Base-by-base conservation (phyloP, 2,888 invertebrate genomes). In the Stenolophus ochropezus region DNA sequence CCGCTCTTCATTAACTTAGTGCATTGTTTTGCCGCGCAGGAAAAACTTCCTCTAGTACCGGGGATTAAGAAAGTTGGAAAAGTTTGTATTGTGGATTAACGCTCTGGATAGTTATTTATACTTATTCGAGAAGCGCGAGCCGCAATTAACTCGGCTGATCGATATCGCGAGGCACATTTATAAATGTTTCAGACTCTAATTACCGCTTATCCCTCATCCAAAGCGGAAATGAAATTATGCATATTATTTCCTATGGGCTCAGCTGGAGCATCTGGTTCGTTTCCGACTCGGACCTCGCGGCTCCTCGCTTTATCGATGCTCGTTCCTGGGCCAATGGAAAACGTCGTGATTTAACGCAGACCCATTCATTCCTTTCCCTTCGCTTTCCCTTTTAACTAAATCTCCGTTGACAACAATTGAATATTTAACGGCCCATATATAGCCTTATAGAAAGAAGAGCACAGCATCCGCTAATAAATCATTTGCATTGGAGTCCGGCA, bases 361-460 rank as follows among this genome's bases (percentile, higher is more conserved):
- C 47, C 81, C 51, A 65, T 81, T 74, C 58, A 75, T 81, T 81
- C 81, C 75, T 27, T 75, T 65, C 49, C 51, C 61, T 75, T 75
- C 81, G 33, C 73, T 80, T 80, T 80, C 73, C 80, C 80, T 80
- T 80, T 80, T 73, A 75, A 75, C 81, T 81, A 81, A 81, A 81
- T 81, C 81, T 81, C 81, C 65, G 81, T 75, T 81, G 81, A 81
- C 81, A 81, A 81, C 81, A 81, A 81, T 81, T 81, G 81, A 81
- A 81, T 81, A 81, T 81, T 81, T 81, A 81, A 81, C 81, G 81
- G 81, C 75, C 81, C 80, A 80, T 80, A 80, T 80, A 80, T 80
- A 80, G 73, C 58, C 73, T 73, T 58, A 80, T 80, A 80, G 73
- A 73, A 79, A 79, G 71, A 79, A 78, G 65, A 78, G 65, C 49